These are phyloP conservation scores for Acronicta leporina DNA, from an alignment of 2,888 invertebrate species.

Conservation along the genomic window DNA sequence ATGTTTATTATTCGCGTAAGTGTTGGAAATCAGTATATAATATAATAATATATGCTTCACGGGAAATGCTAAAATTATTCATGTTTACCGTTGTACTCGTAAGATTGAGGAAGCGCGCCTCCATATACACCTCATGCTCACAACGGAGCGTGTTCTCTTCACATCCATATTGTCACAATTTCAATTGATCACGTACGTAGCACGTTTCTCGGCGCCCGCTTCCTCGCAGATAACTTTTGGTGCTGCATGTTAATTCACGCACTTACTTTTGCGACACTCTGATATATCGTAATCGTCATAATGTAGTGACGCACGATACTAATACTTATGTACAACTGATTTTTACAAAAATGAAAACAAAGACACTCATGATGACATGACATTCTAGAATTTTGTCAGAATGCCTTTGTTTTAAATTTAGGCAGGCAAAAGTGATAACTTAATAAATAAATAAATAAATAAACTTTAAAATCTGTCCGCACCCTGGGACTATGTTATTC, in stretches of 20 bases:
- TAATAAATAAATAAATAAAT: too few relatives aligned
- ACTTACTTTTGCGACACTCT: not conserved
- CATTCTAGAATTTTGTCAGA: too few relatives aligned
- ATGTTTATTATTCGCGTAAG: conserved; percentile 20
- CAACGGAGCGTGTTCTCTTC: not conserved
- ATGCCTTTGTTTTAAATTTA: too few relatives aligned
- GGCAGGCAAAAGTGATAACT: too few relatives aligned
- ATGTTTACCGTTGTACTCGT: conserved; percentile 31
- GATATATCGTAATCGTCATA: too few relatives aligned
- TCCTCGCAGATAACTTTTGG: conserved; percentile 1
- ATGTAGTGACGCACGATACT: too few relatives aligned
- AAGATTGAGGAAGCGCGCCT: conserved; percentile 15
- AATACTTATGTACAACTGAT: too few relatives aligned
- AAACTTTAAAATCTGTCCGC: too few relatives aligned
- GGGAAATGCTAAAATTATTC: conserved; percentile 36
- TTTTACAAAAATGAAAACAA: too few relatives aligned
- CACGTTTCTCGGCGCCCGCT: not conserved
- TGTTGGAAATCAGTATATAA: too few relatives aligned
- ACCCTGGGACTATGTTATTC: too few relatives aligned
- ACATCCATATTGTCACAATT: conserved; percentile 18
- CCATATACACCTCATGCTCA: not conserved
- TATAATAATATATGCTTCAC: conserved; percentile 20
- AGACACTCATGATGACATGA: too few relatives aligned
- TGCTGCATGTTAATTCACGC: not conserved
- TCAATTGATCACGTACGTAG: conserved; percentile 12